Base-by-base conservation (phyloP, 1,140 invertebrate genomes). In the Oncopeltus fasciatus region DNA sequence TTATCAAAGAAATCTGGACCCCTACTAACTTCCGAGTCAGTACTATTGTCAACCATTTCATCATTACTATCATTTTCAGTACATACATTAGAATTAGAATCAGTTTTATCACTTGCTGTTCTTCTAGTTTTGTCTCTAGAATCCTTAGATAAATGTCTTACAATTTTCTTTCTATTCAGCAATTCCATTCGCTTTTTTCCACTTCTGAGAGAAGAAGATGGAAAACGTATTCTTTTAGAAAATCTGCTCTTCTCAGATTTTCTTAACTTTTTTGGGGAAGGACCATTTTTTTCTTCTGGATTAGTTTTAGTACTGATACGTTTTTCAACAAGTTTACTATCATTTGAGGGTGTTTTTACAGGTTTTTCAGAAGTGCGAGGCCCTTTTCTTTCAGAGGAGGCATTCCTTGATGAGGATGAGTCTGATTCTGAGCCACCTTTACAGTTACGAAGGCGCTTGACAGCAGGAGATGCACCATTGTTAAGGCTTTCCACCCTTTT, bases 151-250 rank as follows among this genome's bases (percentile, higher is more conserved):
- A 38, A 38, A 24, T 16, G 26, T 24, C 26, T 53, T 14, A 18
- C 24, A 24, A 53, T 53, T 24, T 24, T 18, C 24, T 24, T 49
- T 61, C 28, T 21, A 24, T 61, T 61, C 46, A 49, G 24, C n/a
- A 27, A 26, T 12, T 61, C 59, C 18, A n/a, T 47, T 24, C 44
- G 24, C 51, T 61, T 61, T n/a, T 51, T 61, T 1, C 59, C 59
- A 51, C 59, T 61, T 28, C 59, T n/a, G 8, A 61, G 59, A 18
- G 59, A 49, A 1, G 47, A 29, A n/a, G 44, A 26, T 1, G 47
- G 18, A n/a, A 27, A 33, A 26, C n/a, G 27, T 28, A 49, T 61
- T 26, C 59, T 2, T 9, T 26, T 27, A 16, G 59, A 61, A 18
- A 18, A 49, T n/a, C 59, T 47, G 14, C 33, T 59, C n/a, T 24